Percentiles rank a stretch among this genome's conserved stretches.
These are phyloP conservation scores for Phaenicophaeus curvirostris DNA, from an alignment of 2,797 vertebrate species.

Conservation along the genomic window DNA sequence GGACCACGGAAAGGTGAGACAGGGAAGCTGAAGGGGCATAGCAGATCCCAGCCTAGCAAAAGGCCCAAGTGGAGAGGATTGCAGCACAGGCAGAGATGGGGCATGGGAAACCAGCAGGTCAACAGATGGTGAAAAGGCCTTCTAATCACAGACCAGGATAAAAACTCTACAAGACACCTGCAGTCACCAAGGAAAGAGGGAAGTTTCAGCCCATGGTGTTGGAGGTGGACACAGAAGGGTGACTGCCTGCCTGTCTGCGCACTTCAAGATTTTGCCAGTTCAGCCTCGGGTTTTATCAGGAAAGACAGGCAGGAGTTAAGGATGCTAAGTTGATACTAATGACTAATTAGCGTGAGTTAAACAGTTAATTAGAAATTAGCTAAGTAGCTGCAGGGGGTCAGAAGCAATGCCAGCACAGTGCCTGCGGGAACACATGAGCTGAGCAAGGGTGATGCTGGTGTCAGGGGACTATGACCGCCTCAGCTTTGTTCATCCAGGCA, in stretches of 20 bases:
- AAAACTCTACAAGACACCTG: neutral
- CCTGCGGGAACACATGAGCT: rapidly evolving
- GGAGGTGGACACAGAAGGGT: neutral
- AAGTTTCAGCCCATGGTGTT: neutral
- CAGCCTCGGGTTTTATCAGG: neutral
- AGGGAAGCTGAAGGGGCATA: neutral
- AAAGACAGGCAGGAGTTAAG: constrained; percentile 24
- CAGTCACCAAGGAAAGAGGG: neutral
- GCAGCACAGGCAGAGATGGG: neutral
- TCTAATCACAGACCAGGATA: neutral
- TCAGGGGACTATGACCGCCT: neutral
- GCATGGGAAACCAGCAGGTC: neutral
- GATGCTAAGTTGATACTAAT: constrained; percentile 57
- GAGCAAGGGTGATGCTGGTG: neutral
- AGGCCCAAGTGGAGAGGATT: neutral
- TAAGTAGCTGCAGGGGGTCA: constrained; percentile 21
- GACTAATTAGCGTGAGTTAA: constrained; percentile 58
- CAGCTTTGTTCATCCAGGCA: neutral
- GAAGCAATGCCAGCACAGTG: neutral
- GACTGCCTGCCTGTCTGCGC: neutral
- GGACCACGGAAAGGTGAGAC: neutral
- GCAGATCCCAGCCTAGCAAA: neutral
- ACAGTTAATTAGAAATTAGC: constrained; percentile 56
- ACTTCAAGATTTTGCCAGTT: neutral
- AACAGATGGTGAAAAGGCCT: neutral